Evolutionary conservation across 2,797 vertebrate genomes (phyloP).

Genomic region (Catostomus latipinnis): DNA sequence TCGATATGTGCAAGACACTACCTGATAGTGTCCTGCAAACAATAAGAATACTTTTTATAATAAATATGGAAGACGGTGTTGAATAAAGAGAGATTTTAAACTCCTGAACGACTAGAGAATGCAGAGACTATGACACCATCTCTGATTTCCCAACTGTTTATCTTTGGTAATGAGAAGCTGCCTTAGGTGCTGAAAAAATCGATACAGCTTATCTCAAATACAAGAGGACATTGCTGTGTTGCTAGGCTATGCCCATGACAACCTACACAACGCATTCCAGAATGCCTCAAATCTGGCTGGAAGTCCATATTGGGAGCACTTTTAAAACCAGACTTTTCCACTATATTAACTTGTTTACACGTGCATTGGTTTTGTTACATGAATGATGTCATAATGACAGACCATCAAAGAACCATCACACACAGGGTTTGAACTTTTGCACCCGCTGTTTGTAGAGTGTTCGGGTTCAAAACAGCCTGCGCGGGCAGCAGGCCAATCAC

Average conservation of each 20-base stretch:
- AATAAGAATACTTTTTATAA: background rate
- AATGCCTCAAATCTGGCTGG: constrained; percentile 6
- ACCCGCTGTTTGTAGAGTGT: constrained; percentile 23
- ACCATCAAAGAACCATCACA: constrained; percentile 3
- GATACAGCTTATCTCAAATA: constrained; percentile 42
- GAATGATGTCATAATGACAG: background rate
- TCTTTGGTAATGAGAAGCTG: constrained; percentile 41
- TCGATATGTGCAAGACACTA: too few species aligned
- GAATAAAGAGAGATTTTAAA: constrained; percentile 32
- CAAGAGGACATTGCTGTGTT: constrained; percentile 47
- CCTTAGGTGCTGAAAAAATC: constrained; percentile 20
- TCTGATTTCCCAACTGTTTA: constrained; percentile 43
- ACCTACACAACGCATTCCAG: constrained; percentile 32
- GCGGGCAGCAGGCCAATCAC: constrained; percentile 27
- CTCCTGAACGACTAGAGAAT: constrained; percentile 15
- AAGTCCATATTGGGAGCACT: background rate
- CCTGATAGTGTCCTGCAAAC: too few species aligned
- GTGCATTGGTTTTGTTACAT: background rate
- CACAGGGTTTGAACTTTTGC: constrained; percentile 15
- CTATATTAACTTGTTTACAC: background rate
- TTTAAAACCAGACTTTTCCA: background rate
- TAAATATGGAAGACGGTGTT: constrained; percentile 9
- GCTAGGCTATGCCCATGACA: constrained; percentile 52
- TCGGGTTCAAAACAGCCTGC: constrained; percentile 25
- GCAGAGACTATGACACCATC: constrained; percentile 23